phyloP scores from a whole-genome alignment of 2,113 vertebrate genomes.

The Platysteira castanea region DNA sequence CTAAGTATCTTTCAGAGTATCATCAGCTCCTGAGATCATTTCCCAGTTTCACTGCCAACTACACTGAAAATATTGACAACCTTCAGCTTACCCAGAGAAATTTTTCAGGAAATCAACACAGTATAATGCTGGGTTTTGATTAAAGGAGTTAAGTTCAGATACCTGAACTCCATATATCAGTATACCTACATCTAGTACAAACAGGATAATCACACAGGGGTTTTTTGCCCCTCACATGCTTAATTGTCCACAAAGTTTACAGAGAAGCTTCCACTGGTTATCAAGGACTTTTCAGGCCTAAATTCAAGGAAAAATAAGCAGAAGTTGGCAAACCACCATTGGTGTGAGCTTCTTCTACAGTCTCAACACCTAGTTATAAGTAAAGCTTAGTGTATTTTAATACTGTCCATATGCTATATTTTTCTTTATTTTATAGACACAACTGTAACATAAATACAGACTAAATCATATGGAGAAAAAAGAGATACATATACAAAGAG shows the following conservation, averaged over 20 bases:
- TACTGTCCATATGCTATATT: not conserved
- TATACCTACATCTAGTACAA: not conserved
- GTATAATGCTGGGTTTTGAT: not conserved
- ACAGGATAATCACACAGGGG: fast-evolving
- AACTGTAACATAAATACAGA: not conserved
- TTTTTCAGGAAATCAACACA: not conserved
- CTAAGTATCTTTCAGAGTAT: not conserved
- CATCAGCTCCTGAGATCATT: not conserved
- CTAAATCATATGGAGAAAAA: not conserved
- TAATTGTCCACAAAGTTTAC: not conserved
- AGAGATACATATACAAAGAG: not conserved
- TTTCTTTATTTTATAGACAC: not conserved
- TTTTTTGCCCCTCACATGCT: not conserved
- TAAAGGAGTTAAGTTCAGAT: not conserved
- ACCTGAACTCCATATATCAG: not conserved
- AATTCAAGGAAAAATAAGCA: not conserved
- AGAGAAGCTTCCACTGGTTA: not conserved
- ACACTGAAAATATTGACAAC: not conserved
- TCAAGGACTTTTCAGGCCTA: not conserved
- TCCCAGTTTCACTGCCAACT: not conserved
- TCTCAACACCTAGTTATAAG: not conserved
- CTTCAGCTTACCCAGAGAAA: not conserved
- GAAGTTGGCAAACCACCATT: not conserved
- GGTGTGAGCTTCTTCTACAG: not conserved
- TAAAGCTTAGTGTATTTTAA: not conserved